Evolutionary conservation across 2,797 vertebrate species (phyloP).

Genomic region (Perodicticus potto): DNA sequence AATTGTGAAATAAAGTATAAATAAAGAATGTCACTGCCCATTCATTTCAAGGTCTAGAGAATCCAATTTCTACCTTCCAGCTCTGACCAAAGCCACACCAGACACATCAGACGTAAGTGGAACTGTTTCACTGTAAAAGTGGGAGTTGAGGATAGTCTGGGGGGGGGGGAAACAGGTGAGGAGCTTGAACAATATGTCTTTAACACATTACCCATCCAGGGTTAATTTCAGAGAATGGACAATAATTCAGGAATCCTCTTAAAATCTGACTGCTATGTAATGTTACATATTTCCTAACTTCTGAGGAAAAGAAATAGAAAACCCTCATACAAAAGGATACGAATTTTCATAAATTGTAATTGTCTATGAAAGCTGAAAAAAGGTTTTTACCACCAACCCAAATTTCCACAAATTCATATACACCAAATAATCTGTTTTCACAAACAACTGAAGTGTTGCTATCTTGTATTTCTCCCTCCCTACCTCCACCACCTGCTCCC

Average conservation of each 20-base stretch:
- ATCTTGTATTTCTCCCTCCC: conserved; percentile 25
- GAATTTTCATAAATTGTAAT: conserved; percentile 58
- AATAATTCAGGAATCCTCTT: conserved; percentile 65
- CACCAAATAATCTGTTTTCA: conserved; percentile 63
- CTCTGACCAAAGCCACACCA: conserved; percentile 13
- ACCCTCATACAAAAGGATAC: conserved; percentile 51
- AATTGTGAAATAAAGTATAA: conserved; percentile 48
- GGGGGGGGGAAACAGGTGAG: not conserved
- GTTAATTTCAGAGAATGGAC: conserved; percentile 55
- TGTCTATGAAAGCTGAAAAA: conserved; percentile 70
- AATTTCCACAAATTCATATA: conserved; percentile 77
- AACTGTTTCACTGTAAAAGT: conserved; percentile 23
- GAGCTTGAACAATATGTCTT: not conserved
- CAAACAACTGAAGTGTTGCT: conserved; percentile 47
- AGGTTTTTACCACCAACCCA: conserved; percentile 77
- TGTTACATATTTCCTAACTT: conserved; percentile 60
- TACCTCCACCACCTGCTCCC: not conserved
- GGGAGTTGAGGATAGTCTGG: not conserved
- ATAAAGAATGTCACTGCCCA: not conserved
- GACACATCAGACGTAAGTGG: conserved; percentile 7
- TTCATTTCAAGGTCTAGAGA: conserved; percentile 29
- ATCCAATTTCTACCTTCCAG: conserved; percentile 26
- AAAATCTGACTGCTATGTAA: conserved; percentile 63
- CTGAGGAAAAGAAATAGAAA: conserved; percentile 33
- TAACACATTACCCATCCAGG: conserved; percentile 55